Percentiles rank a stretch among this genome's conserved stretches.
Conservation (phyloP, 1,140 invertebrate genomes). For the Papilio helenus region DNA sequence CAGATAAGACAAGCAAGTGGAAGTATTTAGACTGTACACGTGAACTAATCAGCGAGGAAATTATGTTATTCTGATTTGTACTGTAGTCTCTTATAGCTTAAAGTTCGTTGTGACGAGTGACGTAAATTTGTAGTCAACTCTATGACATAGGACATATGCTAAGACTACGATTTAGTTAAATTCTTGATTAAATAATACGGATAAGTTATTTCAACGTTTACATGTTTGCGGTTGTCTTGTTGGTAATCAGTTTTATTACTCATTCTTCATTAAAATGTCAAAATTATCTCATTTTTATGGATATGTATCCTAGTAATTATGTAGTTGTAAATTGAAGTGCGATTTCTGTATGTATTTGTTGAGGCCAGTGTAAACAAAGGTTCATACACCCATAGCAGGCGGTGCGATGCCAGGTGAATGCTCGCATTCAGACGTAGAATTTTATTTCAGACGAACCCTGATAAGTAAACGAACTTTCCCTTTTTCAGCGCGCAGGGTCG, state of each 20-base stretch:
- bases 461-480: constrained; percentile 67
- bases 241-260: not conserved
- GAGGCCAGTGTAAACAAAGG: constrained; percentile 35
- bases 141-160: too few species aligned
- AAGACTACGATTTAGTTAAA: too few species aligned
- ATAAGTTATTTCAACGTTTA: too few species aligned
- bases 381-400: constrained; percentile 36
- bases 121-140: too few species aligned
- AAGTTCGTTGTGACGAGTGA: too few species aligned
- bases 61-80: too few species aligned
- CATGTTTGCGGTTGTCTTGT: too few species aligned
- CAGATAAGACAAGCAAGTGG: too few species aligned
- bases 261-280: not conserved
- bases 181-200: too few species aligned
- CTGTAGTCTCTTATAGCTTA: too few species aligned
- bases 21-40: too few species aligned
- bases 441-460: constrained; percentile 62
- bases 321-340: constrained; percentile 15
- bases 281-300: not conserved
- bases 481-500: constrained; percentile 55
- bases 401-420: constrained; percentile 53
- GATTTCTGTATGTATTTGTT: constrained; percentile 4
- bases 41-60: too few species aligned
- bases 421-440: constrained; percentile 52
- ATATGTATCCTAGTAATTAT: not conserved